Conservation (phyloP, 2,888 invertebrate species). For the Drosophila subsilvestris region DNA sequence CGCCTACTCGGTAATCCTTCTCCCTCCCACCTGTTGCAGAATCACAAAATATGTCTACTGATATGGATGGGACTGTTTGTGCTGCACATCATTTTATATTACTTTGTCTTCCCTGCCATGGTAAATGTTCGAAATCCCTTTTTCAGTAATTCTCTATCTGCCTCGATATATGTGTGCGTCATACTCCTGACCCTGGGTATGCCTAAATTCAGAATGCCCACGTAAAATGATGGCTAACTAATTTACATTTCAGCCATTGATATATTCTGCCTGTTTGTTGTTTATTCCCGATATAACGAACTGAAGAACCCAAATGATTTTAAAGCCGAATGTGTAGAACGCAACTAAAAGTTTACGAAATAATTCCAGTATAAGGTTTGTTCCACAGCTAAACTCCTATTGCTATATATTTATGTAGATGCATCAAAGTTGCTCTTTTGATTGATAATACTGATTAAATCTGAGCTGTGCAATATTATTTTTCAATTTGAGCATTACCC, state of each 20-base stretch:
- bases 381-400: too few species aligned
- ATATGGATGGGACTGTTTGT: constrained; percentile 31
- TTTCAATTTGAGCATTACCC: not conserved
- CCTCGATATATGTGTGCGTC: not conserved
- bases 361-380: not conserved
- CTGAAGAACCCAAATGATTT: constrained; percentile 11
- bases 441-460: not conserved
- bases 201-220: not conserved
- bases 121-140: constrained; percentile 20
- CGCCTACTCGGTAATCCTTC: too few species aligned
- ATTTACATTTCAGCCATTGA: constrained; percentile 17
- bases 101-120: constrained; percentile 23
- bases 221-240: not conserved
- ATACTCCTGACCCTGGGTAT: constrained; percentile 20
- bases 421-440: not conserved
- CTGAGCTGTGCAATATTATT: not conserved
- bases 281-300: constrained; percentile 18
- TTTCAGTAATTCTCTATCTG: not conserved
- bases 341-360: not conserved
- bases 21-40: not conserved
- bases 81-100: constrained; percentile 28
- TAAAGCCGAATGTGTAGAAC: constrained; percentile 5
- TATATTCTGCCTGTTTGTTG: constrained; percentile 8
- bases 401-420: not conserved
- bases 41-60: not conserved